A percentile compares a stretch with the other conserved stretches of the same genome.
Evolutionary conservation across 2,797 vertebrate species (phyloP).

Genomic region (Sebastes paucispinis): DNA sequence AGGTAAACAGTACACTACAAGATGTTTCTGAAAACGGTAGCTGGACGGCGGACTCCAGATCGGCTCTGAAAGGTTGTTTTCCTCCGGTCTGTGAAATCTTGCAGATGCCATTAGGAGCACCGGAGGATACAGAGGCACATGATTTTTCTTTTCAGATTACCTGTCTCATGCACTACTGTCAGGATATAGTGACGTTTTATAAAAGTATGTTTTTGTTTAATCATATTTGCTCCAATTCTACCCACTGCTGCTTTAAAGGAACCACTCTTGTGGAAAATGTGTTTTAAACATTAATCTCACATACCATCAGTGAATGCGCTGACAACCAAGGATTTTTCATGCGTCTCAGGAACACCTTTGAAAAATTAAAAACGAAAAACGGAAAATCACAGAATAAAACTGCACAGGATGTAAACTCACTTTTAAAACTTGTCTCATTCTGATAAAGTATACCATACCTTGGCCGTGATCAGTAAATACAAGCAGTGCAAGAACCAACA

Average conservation of each 20-base stretch:
- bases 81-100: too few relatives aligned
- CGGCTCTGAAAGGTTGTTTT: too few relatives aligned
- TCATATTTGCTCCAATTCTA: too few relatives aligned
- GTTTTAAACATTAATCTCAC: neutral
- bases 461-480: conserved; percentile 47
- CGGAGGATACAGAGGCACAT: too few relatives aligned
- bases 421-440: neutral
- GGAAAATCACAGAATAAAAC: neutral
- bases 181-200: too few relatives aligned
- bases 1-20: too few relatives aligned
- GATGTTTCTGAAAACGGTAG: too few relatives aligned
- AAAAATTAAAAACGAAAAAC: neutral
- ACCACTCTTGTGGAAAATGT: neutral
- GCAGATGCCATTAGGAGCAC: too few relatives aligned
- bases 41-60: too few relatives aligned
- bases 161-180: too few relatives aligned
- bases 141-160: too few relatives aligned
- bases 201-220: too few relatives aligned
- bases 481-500: conserved; percentile 40
- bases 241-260: neutral
- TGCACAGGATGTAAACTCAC: neutral
- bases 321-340: neutral
- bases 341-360: conserved; percentile 40
- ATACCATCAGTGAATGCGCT: conserved; percentile 20
- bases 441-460: conserved; percentile 61